phyloP scores from a whole-genome alignment of 2,888 invertebrate genomes.

The Trichopoda pennipes region DNA sequence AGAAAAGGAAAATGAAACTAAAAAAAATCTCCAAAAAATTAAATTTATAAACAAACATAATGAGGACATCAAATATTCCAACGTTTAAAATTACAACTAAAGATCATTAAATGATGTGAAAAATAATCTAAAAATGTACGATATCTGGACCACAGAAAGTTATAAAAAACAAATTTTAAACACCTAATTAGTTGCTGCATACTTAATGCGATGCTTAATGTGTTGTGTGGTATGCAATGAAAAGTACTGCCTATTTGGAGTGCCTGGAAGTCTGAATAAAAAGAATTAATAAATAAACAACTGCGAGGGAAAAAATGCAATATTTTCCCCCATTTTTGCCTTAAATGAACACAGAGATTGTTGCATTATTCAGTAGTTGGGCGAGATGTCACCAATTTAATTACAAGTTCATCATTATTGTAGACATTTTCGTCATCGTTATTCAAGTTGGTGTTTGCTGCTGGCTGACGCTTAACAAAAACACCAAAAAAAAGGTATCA shows the following conservation, averaged over 20 bases:
- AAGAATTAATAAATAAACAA: slow-evolving; percentile 13
- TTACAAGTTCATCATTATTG: slow-evolving; percentile 61
- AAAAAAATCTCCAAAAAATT: neutral
- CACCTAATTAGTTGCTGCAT: slow-evolving; percentile 69
- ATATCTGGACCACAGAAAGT: slow-evolving; percentile 4
- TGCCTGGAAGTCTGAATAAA: neutral
- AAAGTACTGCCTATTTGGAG: slow-evolving; percentile 29
- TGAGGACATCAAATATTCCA: neutral
- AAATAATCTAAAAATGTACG: slow-evolving; percentile 54
- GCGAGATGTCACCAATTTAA: slow-evolving; percentile 68
- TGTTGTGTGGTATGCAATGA: too few relatives aligned
- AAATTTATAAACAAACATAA: slow-evolving; percentile 32
- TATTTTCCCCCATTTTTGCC: slow-evolving; percentile 36
- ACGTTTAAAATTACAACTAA: slow-evolving; percentile 49
- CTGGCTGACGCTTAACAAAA: slow-evolving; percentile 37
- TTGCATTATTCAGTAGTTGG: slow-evolving; percentile 8
- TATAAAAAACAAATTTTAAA: slow-evolving; percentile 45
- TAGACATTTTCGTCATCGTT: slow-evolving; percentile 19
- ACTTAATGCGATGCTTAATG: slow-evolving; percentile 45
- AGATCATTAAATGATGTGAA: slow-evolving; percentile 66
- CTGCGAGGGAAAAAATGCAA: neutral
- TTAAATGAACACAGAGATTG: slow-evolving; percentile 34
- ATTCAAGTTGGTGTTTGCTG: slow-evolving; percentile 15
- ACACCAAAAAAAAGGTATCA: slow-evolving; percentile 17
- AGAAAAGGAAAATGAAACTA: neutral